Evolutionary conservation across 2,797 vertebrate genomes (phyloP).

Genomic region (Stomatorhinus walkeri): DNA sequence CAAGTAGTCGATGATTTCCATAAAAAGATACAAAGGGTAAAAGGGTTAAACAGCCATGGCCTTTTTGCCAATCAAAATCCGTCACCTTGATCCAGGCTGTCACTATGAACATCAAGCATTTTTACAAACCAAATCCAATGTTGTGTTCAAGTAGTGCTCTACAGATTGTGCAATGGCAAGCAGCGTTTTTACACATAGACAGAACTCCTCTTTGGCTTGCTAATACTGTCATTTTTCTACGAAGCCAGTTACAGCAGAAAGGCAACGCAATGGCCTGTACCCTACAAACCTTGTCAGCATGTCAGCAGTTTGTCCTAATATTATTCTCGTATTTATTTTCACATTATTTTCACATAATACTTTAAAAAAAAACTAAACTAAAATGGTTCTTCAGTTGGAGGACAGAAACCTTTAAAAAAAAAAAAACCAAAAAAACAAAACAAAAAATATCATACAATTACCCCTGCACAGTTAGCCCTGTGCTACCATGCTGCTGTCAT

Average conservation of each 20-base stretch:
- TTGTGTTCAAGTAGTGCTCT: not conserved
- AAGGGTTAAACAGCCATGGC: not conserved
- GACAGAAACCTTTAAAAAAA: not conserved
- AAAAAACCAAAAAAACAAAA: not conserved
- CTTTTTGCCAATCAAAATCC: not conserved
- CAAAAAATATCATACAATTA: not conserved
- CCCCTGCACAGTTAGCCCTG: not conserved
- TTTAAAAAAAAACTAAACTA: not conserved
- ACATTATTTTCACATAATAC: not conserved
- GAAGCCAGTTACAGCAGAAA: not conserved
- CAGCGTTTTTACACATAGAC: not conserved
- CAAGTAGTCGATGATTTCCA: not conserved
- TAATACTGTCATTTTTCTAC: not conserved
- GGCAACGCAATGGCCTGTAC: not conserved
- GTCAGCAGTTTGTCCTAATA: slow-evolving; percentile 10
- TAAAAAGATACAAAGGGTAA: not conserved
- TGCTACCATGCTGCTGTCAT: not conserved
- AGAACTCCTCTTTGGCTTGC: not conserved
- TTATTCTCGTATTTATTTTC: not conserved
- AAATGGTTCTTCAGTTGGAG: not conserved
- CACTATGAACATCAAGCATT: not conserved
- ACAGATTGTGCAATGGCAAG: not conserved
- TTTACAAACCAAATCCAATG: not conserved
- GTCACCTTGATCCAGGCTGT: not conserved
- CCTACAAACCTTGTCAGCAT: not conserved